Evolutionary conservation across 2,113 vertebrate species (phyloP), one percentile per base, ranked within the genome.

Genomic region (Amphilophus citrinellus): DNA sequence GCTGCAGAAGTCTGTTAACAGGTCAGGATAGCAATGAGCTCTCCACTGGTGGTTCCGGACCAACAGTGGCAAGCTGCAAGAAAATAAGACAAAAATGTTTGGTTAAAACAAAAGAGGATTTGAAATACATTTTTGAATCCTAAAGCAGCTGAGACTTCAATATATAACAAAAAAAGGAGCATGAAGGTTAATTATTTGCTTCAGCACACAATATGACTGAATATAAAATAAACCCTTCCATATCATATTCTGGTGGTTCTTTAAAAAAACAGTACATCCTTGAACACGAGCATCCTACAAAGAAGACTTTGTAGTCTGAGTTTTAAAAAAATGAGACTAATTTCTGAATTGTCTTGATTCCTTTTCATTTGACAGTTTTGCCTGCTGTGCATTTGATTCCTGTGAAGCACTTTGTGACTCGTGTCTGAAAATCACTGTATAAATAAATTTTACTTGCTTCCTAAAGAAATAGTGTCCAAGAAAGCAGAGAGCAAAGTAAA

Each of bases 1-100:
- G 77, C 80, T 79, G 80, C 73, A 84, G 78, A 84, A 42, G 82
- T 84, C 84, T 59, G 81, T 87, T 32, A 79, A 42, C 56, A 44
- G 27, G n/a, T 10, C 37, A 53, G 2, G 42, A 59, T 3, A 22
- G 35, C 1, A 30, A 14, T 61, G 14, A 22, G 39, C 44, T 59
- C 62, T 56, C 56, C 37, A 82, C 77, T 71, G 24, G 83, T 68
- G 86, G 84, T 18, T 71, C 27, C 11, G 7, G 53, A 11, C 10
- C 56, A 20, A 2, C n/a, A 53, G 44, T 27, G 56, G 9, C 78
- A 47, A 20, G 11, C 37, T 61, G 24, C 10, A 47, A 6, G 30
- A 6, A 77, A 24, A 18, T 61, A 32, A 39, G 24, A 5, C 18
- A 50, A 50, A 30, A 30, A 71, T 8, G 44, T 73, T 53, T 71